phyloP scores from a whole-genome alignment of 2,888 invertebrate genomes.

The Brachycybe producta region DNA sequence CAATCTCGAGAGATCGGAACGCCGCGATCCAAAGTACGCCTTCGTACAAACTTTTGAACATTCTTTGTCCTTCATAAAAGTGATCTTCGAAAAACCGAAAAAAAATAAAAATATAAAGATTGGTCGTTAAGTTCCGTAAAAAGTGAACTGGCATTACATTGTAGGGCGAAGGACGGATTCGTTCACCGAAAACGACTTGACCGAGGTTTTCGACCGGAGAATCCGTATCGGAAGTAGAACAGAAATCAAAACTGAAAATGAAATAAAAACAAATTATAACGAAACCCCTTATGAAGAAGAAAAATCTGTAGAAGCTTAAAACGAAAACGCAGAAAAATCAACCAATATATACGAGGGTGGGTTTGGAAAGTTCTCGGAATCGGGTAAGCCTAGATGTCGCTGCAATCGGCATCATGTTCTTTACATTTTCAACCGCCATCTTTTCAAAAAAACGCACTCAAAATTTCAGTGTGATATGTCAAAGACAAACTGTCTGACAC shows the following conservation, averaged over 20 bases:
- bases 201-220: constrained; percentile 96
- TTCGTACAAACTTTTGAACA: constrained; percentile 44
- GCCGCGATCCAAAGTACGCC: constrained; percentile 52
- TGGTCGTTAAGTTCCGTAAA: background rate
- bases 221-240: constrained; percentile 48
- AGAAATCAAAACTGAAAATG: constrained; percentile 75
- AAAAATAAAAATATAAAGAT: constrained; percentile 7
- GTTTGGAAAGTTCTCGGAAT: too few relatives aligned
- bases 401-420: too few relatives aligned
- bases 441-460: too few relatives aligned
- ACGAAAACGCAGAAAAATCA: too few relatives aligned
- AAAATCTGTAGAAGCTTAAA: constrained; percentile 1
- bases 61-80: constrained; percentile 57
- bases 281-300: background rate
- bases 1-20: constrained; percentile 53
- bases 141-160: constrained; percentile 43
- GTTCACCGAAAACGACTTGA: constrained; percentile 97
- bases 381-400: too few relatives aligned
- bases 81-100: constrained; percentile 38
- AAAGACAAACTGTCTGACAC: too few relatives aligned
- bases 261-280: constrained; percentile 2
- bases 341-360: too few relatives aligned
- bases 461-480: too few relatives aligned
- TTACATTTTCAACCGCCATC: too few relatives aligned
- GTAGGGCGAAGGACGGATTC: constrained; percentile 89